phyloP scores from a whole-genome alignment of 2,797 vertebrate species.

The Rhinogobio ventralis region DNA sequence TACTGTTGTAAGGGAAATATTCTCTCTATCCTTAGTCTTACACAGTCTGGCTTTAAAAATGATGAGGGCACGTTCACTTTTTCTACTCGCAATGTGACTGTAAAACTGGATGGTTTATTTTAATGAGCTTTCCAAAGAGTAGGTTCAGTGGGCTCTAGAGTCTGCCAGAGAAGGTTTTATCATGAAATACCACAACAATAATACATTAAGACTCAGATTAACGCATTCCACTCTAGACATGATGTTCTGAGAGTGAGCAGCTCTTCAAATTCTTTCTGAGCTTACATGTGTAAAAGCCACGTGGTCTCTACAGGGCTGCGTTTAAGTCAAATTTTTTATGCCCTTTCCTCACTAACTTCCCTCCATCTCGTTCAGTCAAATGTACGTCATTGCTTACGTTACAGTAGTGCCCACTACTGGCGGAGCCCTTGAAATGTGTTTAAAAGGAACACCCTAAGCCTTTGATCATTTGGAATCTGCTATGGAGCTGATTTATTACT shows the following conservation, averaged over 20 bases:
- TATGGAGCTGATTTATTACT: no score
- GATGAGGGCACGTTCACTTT: neutral
- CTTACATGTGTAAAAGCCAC: neutral
- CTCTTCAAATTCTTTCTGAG: neutral
- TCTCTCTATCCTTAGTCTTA: neutral
- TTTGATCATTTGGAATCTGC: no score
- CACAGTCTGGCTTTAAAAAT: slow-evolving; percentile 17
- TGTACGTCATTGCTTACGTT: no score
- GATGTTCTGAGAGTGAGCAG: slow-evolving; percentile 6
- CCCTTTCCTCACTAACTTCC: no score
- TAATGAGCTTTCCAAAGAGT: slow-evolving; percentile 63
- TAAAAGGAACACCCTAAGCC: no score
- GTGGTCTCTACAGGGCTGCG: no score
- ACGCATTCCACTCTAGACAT: neutral
- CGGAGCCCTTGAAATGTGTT: no score
- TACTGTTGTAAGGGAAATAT: neutral
- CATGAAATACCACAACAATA: slow-evolving; percentile 22
- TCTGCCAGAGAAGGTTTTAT: slow-evolving; percentile 18
- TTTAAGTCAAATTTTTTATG: no score
- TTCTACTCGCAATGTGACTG: slow-evolving; percentile 31
- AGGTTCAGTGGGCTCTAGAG: slow-evolving; percentile 62
- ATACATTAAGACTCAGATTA: slow-evolving; percentile 29
- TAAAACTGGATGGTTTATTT: slow-evolving; percentile 69
- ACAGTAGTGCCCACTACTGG: no score
- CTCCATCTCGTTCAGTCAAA: no score